Conservation (phyloP, 2,113 vertebrate genomes). For the Cyanoliseus patagonus region DNA sequence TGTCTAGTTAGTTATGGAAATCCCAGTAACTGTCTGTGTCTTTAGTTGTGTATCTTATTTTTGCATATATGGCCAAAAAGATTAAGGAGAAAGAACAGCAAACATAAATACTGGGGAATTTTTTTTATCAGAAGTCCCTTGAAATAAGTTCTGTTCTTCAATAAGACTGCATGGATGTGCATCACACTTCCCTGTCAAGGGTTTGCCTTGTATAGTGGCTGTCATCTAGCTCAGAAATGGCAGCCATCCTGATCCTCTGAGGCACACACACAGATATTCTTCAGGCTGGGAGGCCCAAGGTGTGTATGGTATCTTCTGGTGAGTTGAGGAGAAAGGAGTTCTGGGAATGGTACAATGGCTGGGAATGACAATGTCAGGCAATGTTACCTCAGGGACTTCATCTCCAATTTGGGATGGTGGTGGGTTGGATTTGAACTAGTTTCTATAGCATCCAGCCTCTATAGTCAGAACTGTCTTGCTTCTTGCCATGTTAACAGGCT, state of each 20-base stretch:
- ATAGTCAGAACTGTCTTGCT: neutral
- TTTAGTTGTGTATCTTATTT: neutral
- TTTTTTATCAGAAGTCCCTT: neutral
- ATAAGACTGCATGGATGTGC: neutral
- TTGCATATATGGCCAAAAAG: neutral
- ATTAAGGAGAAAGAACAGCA: neutral
- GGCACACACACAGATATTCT: neutral
- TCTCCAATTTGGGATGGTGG: neutral
- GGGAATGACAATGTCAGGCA: neutral
- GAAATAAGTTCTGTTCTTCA: neutral
- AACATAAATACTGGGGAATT: neutral
- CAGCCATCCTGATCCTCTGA: neutral
- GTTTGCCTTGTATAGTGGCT: neutral
- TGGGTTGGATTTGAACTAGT: neutral
- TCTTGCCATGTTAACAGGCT: neutral
- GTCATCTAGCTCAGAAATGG: neutral
- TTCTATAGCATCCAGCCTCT: neutral
- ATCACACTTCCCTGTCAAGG: neutral
- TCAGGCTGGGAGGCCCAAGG: neutral
- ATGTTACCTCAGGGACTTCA: neutral
- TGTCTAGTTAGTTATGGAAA: neutral
- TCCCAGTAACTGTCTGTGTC: neutral
- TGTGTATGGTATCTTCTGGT: fast-evolving
- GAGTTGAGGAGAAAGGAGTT: neutral
- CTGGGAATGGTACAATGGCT: neutral